Evolutionary conservation across 2,113 vertebrate species (phyloP).

Genomic region (Vidua macroura): DNA sequence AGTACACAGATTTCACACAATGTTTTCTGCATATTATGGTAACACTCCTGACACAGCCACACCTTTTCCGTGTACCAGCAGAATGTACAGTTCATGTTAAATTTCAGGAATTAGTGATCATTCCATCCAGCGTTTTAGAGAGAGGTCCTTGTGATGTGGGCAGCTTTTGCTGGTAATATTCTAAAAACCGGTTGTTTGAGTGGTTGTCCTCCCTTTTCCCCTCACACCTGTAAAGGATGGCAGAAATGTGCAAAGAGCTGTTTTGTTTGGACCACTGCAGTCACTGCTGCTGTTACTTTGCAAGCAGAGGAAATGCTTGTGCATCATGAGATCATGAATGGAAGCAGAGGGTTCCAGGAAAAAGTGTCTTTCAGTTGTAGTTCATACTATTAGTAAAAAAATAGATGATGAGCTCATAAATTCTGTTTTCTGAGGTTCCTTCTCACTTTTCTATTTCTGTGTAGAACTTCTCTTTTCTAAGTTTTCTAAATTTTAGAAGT

Average conservation of each 20-base stretch:
- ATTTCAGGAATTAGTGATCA: neutral
- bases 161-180: neutral
- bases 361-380: neutral
- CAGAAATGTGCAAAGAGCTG: neutral
- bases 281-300: neutral
- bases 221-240: neutral
- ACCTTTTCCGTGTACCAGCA: neutral
- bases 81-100: neutral
- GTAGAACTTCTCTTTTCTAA: neutral
- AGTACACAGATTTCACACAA: neutral
- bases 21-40: neutral
- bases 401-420: neutral
- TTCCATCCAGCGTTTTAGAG: neutral
- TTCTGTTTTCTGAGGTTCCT: conserved; percentile 29
- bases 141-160: neutral
- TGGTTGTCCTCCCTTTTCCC: neutral
- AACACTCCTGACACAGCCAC: neutral
- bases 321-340: neutral
- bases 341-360: neutral
- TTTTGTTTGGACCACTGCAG: neutral
- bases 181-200: neutral
- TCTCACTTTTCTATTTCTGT: neutral
- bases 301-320: neutral
- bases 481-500: neutral
- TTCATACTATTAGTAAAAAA: neutral